phyloP scores from a whole-genome alignment of 2,113 vertebrate genomes.

The Paratilapia polleni region DNA sequence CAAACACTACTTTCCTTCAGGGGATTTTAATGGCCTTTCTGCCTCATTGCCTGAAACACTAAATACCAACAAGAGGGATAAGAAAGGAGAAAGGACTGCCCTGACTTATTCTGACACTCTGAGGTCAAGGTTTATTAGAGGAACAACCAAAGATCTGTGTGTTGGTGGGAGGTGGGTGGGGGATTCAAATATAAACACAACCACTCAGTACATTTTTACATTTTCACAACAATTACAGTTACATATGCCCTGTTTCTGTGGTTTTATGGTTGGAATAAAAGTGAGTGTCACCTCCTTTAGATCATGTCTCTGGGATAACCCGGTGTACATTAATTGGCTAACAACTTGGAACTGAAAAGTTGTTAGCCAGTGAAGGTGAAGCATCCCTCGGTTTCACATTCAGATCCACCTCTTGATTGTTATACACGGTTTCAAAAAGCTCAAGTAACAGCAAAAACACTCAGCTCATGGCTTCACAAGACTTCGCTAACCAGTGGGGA shows the following conservation, averaged over 20 bases:
- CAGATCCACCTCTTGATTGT: no score
- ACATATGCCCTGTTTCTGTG: no score
- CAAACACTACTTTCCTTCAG: constrained; percentile 4
- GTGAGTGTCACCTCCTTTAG: neutral
- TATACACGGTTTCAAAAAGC: no score
- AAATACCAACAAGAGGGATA: neutral
- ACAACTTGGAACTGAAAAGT: no score
- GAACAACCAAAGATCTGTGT: neutral
- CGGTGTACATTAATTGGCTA: no score
- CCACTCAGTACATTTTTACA: neutral
- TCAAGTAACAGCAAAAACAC: no score
- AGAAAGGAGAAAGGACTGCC: neutral
- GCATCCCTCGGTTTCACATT: no score
- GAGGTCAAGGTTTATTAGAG: neutral
- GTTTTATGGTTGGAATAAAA: neutral
- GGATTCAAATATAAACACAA: neutral
- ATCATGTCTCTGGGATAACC: no score
- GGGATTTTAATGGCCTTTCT: constrained; percentile 22
- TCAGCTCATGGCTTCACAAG: no score
- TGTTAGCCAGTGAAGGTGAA: no score
- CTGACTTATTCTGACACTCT: neutral
- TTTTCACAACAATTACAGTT: neutral
- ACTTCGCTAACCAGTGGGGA: no score
- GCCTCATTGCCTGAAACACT: constrained; percentile 9
- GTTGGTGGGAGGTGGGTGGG: no score